Evolutionary conservation across 2,797 vertebrate species (phyloP), one percentile per base, ranked within the genome.

Genomic region (Todus mexicanus): DNA sequence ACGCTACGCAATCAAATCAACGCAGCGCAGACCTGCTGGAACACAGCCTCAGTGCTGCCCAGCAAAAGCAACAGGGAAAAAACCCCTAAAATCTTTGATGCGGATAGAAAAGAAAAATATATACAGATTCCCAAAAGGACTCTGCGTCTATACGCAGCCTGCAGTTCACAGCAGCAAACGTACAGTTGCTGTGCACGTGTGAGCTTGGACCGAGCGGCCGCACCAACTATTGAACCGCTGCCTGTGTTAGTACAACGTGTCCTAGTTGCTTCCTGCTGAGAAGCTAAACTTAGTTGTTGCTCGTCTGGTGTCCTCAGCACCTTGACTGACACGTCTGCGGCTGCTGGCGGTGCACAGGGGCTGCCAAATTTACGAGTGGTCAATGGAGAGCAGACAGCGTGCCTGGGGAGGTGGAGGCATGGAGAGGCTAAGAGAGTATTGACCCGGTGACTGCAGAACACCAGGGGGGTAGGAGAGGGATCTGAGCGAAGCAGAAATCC

Each of bases 261-360:
- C 93, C 95, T 80, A 83, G 78, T 84, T 83, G 82, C 89, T 95
- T 95, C 92, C 93, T 95, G 92, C 87, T 60, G 91, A 57, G 92
- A 2, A 70, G 85, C 94, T 96, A 94, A 96, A 96, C 82, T 95
- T 94, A 94, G 92, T 71, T 50, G 59, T 43, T 81, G 91, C 86
- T 94, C 9, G 3, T 91, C 89, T 94, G 93, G 90, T 92, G 76
- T 92, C 89, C 92, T 94, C 80, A 92, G 84, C 79, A 94, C 90
- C 93, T 94, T 69, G 64, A 79, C 60, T 80, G 84, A 91, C 64
- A 92, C 1, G 1, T 92, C 93, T 79, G 87, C 20, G 92, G 80
- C 87, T 91, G 76, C 93, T 94, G 93, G 93, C 88, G 86, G 83
- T 4, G 38, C 73, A n/a, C 50, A 51, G 79, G 81, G 64, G 15